phyloP scores from a whole-genome alignment of 2,888 invertebrate genomes.

The Camponotus fellah region DNA sequence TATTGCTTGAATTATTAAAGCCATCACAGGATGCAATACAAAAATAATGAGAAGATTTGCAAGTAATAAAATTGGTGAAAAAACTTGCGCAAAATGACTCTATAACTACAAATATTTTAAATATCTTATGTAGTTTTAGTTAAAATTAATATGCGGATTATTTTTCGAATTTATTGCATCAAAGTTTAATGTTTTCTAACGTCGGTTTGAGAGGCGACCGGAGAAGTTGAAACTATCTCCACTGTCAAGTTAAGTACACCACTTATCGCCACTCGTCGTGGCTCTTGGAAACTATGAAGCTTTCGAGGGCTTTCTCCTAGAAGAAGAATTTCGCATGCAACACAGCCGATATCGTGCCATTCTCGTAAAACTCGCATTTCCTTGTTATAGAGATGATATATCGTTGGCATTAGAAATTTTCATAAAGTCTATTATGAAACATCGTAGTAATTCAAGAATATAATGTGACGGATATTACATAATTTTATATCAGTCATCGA shows the following conservation, averaged over 20 bases:
- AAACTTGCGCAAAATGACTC: not conserved
- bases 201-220: slow-evolving; percentile 47
- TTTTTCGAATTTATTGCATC: not conserved
- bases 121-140: not conserved
- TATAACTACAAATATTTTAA: not conserved
- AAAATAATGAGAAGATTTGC: not conserved
- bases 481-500: not conserved
- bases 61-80: not conserved
- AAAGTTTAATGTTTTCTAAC: slow-evolving; percentile 24
- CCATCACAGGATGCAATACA: not conserved
- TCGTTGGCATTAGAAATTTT: slow-evolving; percentile 32
- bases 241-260: slow-evolving; percentile 66
- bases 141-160: not conserved
- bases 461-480: not conserved
- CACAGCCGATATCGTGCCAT: slow-evolving; percentile 51
- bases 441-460: not conserved
- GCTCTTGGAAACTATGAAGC: slow-evolving; percentile 65
- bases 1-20: not conserved
- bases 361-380: slow-evolving; percentile 50
- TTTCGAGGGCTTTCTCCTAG: slow-evolving; percentile 53
- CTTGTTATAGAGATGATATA: slow-evolving; percentile 24
- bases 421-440: slow-evolving; percentile 1
- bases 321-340: slow-evolving; percentile 63
- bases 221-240: slow-evolving; percentile 48
- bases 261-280: slow-evolving; percentile 60